Percentiles rank a stretch among this genome's conserved stretches.
Conservation (phyloP, 1,140 invertebrate species). For the Antheraea mylitta region DNA sequence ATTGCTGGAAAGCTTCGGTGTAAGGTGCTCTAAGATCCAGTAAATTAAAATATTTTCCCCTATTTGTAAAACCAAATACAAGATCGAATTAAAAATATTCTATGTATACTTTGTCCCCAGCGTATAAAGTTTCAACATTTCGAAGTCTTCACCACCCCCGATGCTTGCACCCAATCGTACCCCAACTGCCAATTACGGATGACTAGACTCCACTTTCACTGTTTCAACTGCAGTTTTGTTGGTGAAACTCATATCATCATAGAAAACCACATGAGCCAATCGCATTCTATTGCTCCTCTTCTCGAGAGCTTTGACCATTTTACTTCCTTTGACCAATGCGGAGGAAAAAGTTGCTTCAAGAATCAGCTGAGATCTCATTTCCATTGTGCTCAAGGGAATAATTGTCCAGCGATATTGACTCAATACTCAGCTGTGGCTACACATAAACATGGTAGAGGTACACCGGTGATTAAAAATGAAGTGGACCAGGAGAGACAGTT, state of each 20-base stretch:
- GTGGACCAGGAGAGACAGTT: constrained; percentile 60
- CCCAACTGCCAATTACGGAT: constrained; percentile 61
- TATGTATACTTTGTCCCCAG: constrained; percentile 44
- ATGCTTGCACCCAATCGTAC: constrained; percentile 61
- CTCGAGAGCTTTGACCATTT: constrained; percentile 75
- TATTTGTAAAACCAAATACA: neutral
- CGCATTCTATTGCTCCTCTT: constrained; percentile 58
- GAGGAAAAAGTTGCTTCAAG: constrained; percentile 71
- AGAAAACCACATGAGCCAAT: constrained; percentile 72
- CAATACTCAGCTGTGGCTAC: constrained; percentile 72
- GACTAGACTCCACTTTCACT: constrained; percentile 65
- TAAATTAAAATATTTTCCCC: no score
- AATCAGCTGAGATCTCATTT: constrained; percentile 70
- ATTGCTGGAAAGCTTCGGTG: no score
- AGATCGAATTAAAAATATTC: neutral
- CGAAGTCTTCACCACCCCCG: constrained; percentile 68
- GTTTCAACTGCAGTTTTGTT: constrained; percentile 68
- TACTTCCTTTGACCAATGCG: constrained; percentile 66
- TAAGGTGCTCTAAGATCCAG: no score
- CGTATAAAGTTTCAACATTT: constrained; percentile 76
- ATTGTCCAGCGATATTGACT: constrained; percentile 70
- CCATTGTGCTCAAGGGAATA: constrained; percentile 71
- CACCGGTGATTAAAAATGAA: constrained; percentile 64
- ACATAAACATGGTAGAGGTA: constrained; percentile 71
- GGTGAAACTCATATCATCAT: constrained; percentile 63